phyloP scores from a whole-genome alignment of 2,797 vertebrate species.

The Pelobates cultripes region DNA sequence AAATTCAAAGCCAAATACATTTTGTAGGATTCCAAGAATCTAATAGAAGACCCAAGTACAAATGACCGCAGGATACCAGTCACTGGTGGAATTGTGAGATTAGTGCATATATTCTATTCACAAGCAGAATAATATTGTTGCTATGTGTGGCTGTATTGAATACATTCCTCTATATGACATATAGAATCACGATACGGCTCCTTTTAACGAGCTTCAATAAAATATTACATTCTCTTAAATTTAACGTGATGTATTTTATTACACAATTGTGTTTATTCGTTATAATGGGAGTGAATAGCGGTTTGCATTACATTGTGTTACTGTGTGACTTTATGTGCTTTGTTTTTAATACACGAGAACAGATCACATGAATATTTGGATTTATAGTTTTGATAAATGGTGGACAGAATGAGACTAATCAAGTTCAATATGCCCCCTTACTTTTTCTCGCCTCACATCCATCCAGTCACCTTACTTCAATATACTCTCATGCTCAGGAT shows the following conservation, averaged over 20 bases:
- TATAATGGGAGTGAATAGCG: neutral
- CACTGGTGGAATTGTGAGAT: neutral
- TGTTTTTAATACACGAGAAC: neutral
- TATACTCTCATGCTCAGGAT: neutral
- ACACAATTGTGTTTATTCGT: no score
- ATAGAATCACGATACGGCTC: neutral
- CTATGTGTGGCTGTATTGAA: constrained; percentile 6
- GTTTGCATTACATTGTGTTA: neutral
- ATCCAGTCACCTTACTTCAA: neutral
- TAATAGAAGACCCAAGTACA: neutral
- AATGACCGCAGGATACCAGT: neutral
- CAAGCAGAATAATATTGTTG: neutral
- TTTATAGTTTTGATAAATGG: neutral
- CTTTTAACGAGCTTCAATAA: constrained; percentile 18
- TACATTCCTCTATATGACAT: neutral
- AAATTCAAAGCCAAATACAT: neutral
- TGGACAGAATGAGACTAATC: neutral
- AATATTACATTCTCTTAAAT: constrained; percentile 1
- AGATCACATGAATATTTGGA: neutral
- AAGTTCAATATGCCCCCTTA: neutral
- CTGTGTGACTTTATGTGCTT: neutral
- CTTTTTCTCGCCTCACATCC: neutral
- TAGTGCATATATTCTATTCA: neutral
- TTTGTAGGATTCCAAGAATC: no score
- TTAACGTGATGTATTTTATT: constrained; percentile 6